Evolutionary conservation across 2,888 invertebrate species (phyloP), one percentile per base, ranked within the genome.

Genomic region (Drosophila differens): DNA sequence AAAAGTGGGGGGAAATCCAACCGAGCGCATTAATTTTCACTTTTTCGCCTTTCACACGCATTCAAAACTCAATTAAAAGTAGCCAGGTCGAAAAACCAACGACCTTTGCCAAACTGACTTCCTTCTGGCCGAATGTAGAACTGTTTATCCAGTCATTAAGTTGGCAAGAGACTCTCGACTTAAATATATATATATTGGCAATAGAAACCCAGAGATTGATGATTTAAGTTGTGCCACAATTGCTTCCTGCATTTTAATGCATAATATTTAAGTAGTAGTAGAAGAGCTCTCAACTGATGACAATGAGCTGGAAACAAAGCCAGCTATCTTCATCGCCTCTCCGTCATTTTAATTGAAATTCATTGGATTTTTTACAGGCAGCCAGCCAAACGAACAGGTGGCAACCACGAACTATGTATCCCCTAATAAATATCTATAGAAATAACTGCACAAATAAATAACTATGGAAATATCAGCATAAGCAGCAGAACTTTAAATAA

Each of bases 21-120:
- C 83, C 53, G 62, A 83, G 74, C 82, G 81, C 82, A 88, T 82
- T 86, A 76, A 85, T 88, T 89, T 81, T 71, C 76, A 73, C 81
- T 82, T 84, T 83, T 66, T 82, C 68, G 71, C 77, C 81, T 72
- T 76, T 83, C 85, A 69, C 84, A 81, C 84, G 82, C 82, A 76
- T 80, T 87, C 72, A 82, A 85, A 85, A 85, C 83, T 80, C 85
- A 88, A 85, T 85, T 85, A 88, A 85, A 88, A 88, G 77, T 82
- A 62, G 63, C 73, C 82, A 69, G 62, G 70, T 55, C 64, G 65
- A 57, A 41, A 35, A 22, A 33, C 12, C 53, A 57, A 22, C 12
- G 57, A 57, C 66, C 74, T 69, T 60, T 54, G 53, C 12, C 30
- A 22, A 37, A 37, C 55, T 66, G 59, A 49, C 64, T 64, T 41